Evolutionary conservation across 1,140 invertebrate genomes (phyloP).

Genomic region (Stenopsyche tienmushanensis): DNA sequence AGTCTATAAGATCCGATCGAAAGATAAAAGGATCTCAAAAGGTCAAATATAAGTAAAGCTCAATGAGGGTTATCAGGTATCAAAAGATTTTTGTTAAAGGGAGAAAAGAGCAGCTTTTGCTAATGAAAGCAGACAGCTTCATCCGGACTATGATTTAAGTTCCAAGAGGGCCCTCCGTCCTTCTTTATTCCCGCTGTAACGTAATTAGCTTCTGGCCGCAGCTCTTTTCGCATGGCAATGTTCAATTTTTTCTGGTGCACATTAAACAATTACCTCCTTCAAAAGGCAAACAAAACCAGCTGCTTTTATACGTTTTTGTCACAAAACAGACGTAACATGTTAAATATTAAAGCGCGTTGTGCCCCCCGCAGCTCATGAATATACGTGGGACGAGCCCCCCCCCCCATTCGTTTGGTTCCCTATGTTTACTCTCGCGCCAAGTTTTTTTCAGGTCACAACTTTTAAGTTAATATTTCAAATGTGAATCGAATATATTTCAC

Average conservation of each 20-base stretch:
- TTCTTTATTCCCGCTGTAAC: conserved; percentile 4
- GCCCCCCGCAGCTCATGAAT: background rate
- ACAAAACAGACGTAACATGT: conserved; percentile 15
- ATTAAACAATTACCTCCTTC: conserved; percentile 5
- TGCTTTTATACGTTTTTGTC: conserved; percentile 1
- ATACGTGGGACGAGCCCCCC: background rate
- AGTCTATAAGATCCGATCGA: too few relatives aligned
- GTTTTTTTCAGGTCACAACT: conserved; percentile 8
- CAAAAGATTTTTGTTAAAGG: too few relatives aligned
- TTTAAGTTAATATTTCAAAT: conserved; percentile 15
- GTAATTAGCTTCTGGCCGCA: background rate
- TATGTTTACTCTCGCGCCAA: conserved; percentile 13
- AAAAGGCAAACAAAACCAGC: background rate
- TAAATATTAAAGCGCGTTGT: conserved; percentile 12
- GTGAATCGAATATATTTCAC: too few relatives aligned
- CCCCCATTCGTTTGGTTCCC: background rate
- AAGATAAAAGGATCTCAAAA: too few relatives aligned
- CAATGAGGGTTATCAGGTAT: too few relatives aligned
- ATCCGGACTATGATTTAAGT: too few relatives aligned
- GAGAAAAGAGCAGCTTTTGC: too few relatives aligned
- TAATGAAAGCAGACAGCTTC: too few relatives aligned
- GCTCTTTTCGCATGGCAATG: background rate
- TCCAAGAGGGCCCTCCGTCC: background rate
- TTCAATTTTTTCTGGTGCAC: conserved; percentile 7
- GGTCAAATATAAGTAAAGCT: too few relatives aligned